Percentiles rank a stretch among this genome's conserved stretches.
These are phyloP conservation scores for Ashinkailepas kermadecensis DNA, from an alignment of 2,888 invertebrate genomes.

Conservation along the genomic window DNA sequence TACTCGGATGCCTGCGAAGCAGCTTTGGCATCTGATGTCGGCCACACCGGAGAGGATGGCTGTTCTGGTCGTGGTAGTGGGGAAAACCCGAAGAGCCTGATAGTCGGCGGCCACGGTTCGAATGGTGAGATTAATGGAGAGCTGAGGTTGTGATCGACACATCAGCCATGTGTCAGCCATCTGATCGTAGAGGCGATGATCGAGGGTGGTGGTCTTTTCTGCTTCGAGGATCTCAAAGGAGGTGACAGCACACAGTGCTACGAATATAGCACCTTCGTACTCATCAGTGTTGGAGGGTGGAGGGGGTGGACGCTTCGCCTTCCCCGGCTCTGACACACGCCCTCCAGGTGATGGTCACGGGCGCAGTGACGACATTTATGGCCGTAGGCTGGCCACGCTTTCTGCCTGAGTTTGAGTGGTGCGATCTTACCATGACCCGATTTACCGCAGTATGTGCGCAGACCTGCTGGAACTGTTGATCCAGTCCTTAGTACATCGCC, in stretches of 20 bases:
- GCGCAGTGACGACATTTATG: not conserved
- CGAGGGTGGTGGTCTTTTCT: not conserved
- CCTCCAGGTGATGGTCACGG: not conserved
- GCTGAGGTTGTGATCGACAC: not conserved
- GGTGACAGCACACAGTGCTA: not conserved
- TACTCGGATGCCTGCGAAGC: not conserved
- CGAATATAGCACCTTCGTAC: not conserved
- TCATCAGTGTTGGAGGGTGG: not conserved
- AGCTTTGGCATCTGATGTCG: not conserved
- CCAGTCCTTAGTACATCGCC: no score
- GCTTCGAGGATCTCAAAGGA: no score
- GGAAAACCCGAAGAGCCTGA: not conserved
- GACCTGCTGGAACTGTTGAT: not conserved
- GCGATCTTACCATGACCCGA: not conserved
- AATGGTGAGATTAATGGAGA: not conserved
- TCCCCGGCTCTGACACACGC: not conserved
- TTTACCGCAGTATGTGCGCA: not conserved
- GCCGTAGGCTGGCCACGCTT: not conserved
- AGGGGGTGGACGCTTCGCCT: not conserved
- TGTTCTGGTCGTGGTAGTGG: not conserved
- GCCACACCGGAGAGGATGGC: not conserved
- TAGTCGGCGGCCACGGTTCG: not conserved
- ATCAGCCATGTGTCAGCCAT: not conserved
- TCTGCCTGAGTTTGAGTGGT: not conserved
- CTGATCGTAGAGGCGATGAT: not conserved